Conservation (phyloP, 2,888 invertebrate genomes). For the Labia minor region DNA sequence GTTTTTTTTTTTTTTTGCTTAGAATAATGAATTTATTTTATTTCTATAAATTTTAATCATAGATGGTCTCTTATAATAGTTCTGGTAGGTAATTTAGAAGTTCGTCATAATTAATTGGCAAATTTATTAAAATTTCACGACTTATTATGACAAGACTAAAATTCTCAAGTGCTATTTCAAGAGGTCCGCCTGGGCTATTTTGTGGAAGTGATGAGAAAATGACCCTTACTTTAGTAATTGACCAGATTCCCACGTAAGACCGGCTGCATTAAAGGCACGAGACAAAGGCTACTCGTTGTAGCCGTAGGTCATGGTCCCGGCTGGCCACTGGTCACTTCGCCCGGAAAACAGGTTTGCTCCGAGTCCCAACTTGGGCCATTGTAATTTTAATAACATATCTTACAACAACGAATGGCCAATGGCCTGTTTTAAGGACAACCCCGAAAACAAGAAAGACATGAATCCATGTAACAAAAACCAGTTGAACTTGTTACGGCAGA, state of each 20-base stretch:
- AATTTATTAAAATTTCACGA: no score
- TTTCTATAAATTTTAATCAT: no score
- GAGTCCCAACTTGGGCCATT: neutral
- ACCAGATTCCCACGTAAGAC: neutral
- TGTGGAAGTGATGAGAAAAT: no score
- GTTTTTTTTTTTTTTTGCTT: no score
- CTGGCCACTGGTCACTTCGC: neutral
- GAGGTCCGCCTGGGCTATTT: no score
- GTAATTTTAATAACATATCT: neutral
- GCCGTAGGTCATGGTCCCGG: neutral
- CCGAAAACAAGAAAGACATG: conserved; percentile 7
- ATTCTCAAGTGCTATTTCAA: no score
- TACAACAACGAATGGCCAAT: neutral
- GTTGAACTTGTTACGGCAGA: neutral
- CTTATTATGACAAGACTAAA: no score
- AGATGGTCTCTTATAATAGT: no score
- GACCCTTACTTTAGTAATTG: neutral
- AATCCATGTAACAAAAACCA: neutral
- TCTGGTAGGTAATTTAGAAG: no score
- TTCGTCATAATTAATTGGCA: no score
- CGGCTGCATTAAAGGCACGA: neutral
- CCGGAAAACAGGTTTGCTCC: neutral
- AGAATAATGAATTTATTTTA: no score
- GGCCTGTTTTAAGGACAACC: conserved; percentile 13
- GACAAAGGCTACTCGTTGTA: neutral